Evolutionary conservation across 2,797 vertebrate genomes (phyloP).

Genomic region (Atherinosoma microstoma): DNA sequence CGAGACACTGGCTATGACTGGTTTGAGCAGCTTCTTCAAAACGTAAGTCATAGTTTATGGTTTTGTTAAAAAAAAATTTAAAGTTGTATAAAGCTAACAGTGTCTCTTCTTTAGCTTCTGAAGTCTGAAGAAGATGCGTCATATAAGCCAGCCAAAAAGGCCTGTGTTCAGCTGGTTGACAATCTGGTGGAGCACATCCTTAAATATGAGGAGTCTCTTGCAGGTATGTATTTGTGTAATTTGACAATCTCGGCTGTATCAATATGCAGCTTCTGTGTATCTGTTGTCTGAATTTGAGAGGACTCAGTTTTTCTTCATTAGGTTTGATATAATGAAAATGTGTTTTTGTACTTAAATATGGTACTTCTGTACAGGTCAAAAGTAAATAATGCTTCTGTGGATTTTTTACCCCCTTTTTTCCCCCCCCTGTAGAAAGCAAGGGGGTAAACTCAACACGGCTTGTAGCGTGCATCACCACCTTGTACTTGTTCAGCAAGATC

Average conservation of each 20-base stretch:
- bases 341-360: neutral
- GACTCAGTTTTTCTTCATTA: neutral
- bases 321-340: neutral
- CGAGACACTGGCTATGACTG: slow-evolving; percentile 98
- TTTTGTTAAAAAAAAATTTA: neutral
- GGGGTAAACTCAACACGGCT: slow-evolving; percentile 93
- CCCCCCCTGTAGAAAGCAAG: slow-evolving; percentile 87
- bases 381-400: neutral
- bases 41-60: slow-evolving; percentile 83
- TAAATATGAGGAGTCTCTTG: slow-evolving; percentile 95
- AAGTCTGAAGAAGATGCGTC: slow-evolving; percentile 97
- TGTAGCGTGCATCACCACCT: slow-evolving; percentile 96
- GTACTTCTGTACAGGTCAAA: neutral
- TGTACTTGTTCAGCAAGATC: slow-evolving; percentile 99
- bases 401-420: slow-evolving; percentile 1
- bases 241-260: neutral
- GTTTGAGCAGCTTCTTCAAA: slow-evolving; percentile 98
- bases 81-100: neutral
- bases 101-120: slow-evolving; percentile 82
- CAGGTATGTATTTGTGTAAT: slow-evolving; percentile 82
- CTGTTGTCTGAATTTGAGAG: neutral
- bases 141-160: slow-evolving; percentile 97
- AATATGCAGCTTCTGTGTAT: neutral
- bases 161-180: slow-evolving; percentile 97
- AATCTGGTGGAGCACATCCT: slow-evolving; percentile 98